A percentile compares a stretch with the other conserved stretches of the same genome.
These are phyloP conservation scores for Barnardius zonarius DNA, from an alignment of 2,113 vertebrate genomes.

Conservation along the genomic window DNA sequence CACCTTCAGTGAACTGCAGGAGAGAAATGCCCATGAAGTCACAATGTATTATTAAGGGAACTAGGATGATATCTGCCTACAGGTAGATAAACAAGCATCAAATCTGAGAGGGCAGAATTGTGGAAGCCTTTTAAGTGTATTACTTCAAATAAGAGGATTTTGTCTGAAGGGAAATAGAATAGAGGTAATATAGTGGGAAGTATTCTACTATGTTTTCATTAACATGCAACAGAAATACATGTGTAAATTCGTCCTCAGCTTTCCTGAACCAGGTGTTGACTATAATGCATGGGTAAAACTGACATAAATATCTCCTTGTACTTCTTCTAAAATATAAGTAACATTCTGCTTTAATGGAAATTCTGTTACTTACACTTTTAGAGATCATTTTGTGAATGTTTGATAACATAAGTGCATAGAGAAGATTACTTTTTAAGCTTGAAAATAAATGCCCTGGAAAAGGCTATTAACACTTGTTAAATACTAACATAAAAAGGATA, in stretches of 20 bases:
- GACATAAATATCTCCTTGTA: neutral
- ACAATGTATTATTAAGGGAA: neutral
- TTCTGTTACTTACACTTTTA: neutral
- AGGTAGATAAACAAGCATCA: neutral
- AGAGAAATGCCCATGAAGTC: neutral
- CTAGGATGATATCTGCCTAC: neutral
- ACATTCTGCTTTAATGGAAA: neutral
- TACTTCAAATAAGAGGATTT: neutral
- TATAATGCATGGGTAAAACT: neutral
- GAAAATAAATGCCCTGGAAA: neutral
- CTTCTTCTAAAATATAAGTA: neutral
- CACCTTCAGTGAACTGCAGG: neutral
- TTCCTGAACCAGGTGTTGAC: neutral
- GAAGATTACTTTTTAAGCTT: neutral
- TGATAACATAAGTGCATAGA: neutral
- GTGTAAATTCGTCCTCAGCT: neutral
- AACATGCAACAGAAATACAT: neutral
- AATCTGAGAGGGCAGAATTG: neutral
- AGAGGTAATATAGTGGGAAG: neutral
- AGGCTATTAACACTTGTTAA: constrained; percentile 13
- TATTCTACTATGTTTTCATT: neutral
- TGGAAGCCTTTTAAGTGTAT: neutral
- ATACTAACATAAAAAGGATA: constrained; percentile 1
- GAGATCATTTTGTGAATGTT: neutral
- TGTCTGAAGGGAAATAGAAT: neutral